Conservation (phyloP, 2,113 vertebrate genomes). For the Coracopsis vasa region DNA sequence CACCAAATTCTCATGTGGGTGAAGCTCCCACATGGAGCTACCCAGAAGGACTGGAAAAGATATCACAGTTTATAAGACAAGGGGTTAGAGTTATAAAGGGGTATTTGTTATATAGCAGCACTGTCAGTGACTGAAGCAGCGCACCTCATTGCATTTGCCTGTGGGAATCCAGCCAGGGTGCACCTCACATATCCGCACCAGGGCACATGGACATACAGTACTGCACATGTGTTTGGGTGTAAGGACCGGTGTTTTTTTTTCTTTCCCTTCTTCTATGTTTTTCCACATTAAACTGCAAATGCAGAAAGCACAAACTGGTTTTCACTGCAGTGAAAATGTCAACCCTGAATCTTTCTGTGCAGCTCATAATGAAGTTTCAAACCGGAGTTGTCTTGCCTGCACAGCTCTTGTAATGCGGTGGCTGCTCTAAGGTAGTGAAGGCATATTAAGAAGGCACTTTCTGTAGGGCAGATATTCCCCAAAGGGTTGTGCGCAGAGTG, state of each 20-base stretch:
- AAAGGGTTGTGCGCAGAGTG: neutral
- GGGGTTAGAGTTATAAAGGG: neutral
- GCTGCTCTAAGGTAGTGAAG: neutral
- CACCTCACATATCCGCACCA: rapidly evolving
- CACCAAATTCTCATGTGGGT: neutral
- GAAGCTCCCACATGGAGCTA: neutral
- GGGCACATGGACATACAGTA: rapidly evolving
- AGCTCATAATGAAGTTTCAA: neutral
- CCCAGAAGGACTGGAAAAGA: neutral
- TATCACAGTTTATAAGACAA: neutral
- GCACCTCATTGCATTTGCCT: neutral
- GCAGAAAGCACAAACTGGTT: neutral
- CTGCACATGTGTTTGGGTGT: rapidly evolving
- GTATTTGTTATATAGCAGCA: no score
- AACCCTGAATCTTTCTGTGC: neutral
- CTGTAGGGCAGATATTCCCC: neutral
- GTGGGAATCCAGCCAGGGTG: rapidly evolving
- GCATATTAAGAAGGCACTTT: neutral
- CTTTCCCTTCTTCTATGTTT: neutral
- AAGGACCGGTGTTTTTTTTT: neutral
- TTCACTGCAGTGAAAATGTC: neutral
- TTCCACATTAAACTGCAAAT: neutral
- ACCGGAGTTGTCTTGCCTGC: rapidly evolving
- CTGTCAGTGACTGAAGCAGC: rapidly evolving
- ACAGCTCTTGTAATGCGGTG: rapidly evolving